phyloP scores from a whole-genome alignment of 2,797 vertebrate species.

The Heliangelus exortis region DNA sequence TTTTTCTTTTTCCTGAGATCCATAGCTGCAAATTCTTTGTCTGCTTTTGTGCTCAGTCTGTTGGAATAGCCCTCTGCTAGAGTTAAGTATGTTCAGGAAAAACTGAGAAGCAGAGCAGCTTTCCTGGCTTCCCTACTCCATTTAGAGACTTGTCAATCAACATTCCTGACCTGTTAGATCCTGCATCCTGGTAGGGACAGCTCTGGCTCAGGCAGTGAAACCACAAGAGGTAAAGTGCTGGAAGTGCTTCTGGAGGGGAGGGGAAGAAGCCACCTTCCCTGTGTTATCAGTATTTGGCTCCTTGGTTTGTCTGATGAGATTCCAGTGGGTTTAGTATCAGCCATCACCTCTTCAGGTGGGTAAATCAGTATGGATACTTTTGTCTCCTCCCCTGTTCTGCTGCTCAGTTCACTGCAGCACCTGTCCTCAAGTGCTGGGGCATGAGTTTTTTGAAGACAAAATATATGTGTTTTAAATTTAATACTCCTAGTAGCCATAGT shows the following conservation, averaged over 20 bases:
- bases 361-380: background rate
- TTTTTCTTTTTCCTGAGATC: background rate
- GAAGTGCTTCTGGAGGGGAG: background rate
- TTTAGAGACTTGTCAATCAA: slow-evolving; percentile 29
- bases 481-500: background rate
- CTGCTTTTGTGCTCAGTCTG: background rate
- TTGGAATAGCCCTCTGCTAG: slow-evolving; percentile 6
- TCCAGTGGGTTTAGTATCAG: background rate
- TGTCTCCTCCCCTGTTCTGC: background rate
- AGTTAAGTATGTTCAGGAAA: slow-evolving; percentile 18
- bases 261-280: background rate
- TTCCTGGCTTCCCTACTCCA: slow-evolving; percentile 31
- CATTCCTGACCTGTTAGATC: slow-evolving; percentile 25
- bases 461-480: background rate
- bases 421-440: background rate
- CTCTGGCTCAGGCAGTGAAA: background rate
- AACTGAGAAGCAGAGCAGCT: slow-evolving; percentile 2
- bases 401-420: background rate
- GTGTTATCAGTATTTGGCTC: background rate
- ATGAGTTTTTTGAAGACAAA: background rate
- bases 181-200: background rate
- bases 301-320: background rate
- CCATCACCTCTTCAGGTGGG: accelerated
- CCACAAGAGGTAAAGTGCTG: background rate
- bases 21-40: background rate